These are phyloP conservation scores for Antrozous pallidus DNA, from an alignment of 2,797 vertebrate species.

Conservation along the genomic window DNA sequence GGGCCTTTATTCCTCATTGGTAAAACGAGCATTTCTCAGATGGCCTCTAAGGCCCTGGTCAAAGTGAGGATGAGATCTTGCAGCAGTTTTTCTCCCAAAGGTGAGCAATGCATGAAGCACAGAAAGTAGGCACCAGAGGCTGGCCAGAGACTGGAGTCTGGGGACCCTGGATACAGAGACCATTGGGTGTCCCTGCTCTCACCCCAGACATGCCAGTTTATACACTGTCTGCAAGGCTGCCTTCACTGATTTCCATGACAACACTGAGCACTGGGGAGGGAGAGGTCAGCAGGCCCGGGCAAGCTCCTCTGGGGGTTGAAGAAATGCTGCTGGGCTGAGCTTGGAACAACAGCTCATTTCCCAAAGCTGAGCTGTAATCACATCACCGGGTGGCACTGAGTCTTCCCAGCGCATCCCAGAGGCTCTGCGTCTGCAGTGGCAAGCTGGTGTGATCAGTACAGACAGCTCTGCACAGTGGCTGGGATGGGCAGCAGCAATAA, in stretches of 20 bases:
- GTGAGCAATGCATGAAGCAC: not conserved
- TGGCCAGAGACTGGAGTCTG: not conserved
- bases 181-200: accelerated
- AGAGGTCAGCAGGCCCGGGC: not conserved
- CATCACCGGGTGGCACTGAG: not conserved
- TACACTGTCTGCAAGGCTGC: not conserved
- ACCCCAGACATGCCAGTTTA: not conserved
- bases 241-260: not conserved
- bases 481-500: not conserved
- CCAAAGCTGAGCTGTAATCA: not conserved
- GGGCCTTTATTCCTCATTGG: not conserved
- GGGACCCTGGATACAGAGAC: not conserved
- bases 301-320: not conserved
- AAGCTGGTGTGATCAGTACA: constrained; percentile 46
- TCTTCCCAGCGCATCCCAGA: not conserved
- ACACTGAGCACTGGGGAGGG: accelerated
- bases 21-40: not conserved
- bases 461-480: constrained; percentile 44
- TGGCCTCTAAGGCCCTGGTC: not conserved
- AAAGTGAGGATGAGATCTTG: not conserved
- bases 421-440: constrained; percentile 51
- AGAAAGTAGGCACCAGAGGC: not conserved
- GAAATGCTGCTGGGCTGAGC: not conserved
- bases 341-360: not conserved
- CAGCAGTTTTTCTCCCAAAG: not conserved